A percentile compares a stretch with the other conserved stretches of the same genome.
These are phyloP conservation scores for Megaceryle maxima DNA, from an alignment of 2,113 vertebrate species.

Conservation along the genomic window DNA sequence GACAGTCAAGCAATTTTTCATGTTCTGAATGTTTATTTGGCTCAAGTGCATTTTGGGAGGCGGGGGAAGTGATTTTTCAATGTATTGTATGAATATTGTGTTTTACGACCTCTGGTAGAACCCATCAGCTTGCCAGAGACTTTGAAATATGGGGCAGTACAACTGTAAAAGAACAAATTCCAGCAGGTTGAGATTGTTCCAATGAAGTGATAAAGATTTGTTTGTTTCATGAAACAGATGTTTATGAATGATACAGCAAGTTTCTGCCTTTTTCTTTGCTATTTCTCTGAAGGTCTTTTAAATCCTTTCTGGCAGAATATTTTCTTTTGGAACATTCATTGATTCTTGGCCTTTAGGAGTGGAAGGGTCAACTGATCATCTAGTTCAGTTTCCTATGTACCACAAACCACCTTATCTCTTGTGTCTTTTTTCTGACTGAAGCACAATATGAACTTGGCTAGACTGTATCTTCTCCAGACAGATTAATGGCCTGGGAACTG, in stretches of 20 bases:
- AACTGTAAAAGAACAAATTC: background rate
- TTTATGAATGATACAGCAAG: background rate
- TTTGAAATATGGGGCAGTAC: background rate
- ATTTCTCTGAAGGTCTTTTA: background rate
- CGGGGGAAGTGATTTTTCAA: background rate
- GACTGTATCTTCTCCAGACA: background rate
- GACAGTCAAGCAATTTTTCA: background rate
- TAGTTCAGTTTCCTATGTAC: background rate
- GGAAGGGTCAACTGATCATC: background rate
- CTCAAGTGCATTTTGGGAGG: background rate
- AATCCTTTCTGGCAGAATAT: background rate
- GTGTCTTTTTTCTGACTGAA: background rate
- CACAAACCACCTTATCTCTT: background rate
- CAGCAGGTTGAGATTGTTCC: background rate
- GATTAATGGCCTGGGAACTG: background rate
- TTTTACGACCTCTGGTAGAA: background rate
- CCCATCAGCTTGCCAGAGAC: background rate
- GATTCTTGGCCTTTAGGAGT: background rate
- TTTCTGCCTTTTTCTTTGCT: background rate
- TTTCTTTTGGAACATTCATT: background rate
- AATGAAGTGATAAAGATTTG: constrained; percentile 15
- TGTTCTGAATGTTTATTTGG: background rate
- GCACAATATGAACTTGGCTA: background rate
- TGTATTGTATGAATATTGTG: background rate
- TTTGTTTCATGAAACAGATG: constrained; percentile 32